Conservation (phyloP, 2,797 vertebrate genomes). For the Characodon lateralis region DNA sequence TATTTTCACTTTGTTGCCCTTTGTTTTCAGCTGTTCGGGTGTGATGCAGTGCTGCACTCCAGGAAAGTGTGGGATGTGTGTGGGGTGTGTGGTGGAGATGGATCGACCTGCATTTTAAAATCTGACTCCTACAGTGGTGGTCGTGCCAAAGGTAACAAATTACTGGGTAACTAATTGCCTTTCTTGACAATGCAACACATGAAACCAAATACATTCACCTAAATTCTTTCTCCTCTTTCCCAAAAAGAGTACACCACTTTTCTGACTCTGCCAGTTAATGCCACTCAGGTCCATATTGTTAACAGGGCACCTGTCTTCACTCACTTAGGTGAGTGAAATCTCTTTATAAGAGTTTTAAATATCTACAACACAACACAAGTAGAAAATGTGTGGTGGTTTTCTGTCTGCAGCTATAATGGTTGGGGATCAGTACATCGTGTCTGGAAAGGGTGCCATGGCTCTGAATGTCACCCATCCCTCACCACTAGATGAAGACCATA, state of each 20-base stretch:
- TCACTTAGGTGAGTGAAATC: slow-evolving; percentile 87
- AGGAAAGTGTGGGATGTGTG: slow-evolving; percentile 83
- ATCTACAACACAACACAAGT: not conserved
- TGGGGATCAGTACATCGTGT: slow-evolving; percentile 82
- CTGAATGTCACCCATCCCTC: slow-evolving; percentile 85
- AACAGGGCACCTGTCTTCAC: slow-evolving; percentile 92
- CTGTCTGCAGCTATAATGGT: slow-evolving; percentile 82
- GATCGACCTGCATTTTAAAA: slow-evolving; percentile 81
- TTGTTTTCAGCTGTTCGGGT: slow-evolving; percentile 87
- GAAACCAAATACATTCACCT: not conserved
- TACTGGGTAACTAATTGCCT: not conserved
- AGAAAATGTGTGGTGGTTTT: slow-evolving; percentile 1
- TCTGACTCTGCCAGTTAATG: slow-evolving; percentile 84
- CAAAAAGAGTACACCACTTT: slow-evolving; percentile 89
- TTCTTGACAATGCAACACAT: not conserved
- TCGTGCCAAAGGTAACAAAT: slow-evolving; percentile 82
- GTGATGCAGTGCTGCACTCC: slow-evolving; percentile 89
- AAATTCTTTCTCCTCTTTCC: not conserved
- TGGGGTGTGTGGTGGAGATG: slow-evolving; percentile 88
- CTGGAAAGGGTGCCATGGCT: slow-evolving; percentile 83
- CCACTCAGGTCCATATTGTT: slow-evolving; percentile 81
- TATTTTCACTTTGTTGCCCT: not conserved
- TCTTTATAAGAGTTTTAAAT: slow-evolving; percentile 1
- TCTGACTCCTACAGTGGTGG: slow-evolving; percentile 85
- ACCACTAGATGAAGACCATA: slow-evolving; percentile 83